A percentile compares a stretch with the other conserved stretches of the same genome.
phyloP scores from a whole-genome alignment of 2,797 vertebrate genomes.

The Carapus acus region DNA sequence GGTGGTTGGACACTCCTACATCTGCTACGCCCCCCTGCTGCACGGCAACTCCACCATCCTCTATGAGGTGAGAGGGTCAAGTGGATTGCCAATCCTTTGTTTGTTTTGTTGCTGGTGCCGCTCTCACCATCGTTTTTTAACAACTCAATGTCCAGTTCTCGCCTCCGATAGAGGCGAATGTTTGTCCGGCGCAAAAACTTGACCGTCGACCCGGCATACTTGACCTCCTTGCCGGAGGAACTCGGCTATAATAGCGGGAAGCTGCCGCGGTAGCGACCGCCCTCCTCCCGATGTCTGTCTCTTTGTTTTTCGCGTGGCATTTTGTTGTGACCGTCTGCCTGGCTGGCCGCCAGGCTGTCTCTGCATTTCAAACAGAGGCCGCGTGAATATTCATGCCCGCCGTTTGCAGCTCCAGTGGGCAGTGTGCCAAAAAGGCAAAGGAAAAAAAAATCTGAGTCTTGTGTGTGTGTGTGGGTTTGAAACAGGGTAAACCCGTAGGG shows the following conservation, averaged over 20 bases:
- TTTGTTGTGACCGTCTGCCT: conserved; percentile 32
- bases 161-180: too few relatives aligned
- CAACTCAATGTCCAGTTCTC: too few relatives aligned
- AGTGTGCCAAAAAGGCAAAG: too few relatives aligned
- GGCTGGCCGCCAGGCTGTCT: conserved; percentile 29
- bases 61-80: conserved; percentile 79
- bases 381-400: conserved; percentile 40
- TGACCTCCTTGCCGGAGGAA: too few relatives aligned
- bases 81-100: not conserved
- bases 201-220: too few relatives aligned
- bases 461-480: too few relatives aligned
- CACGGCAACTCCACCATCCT: conserved; percentile 91
- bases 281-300: too few relatives aligned
- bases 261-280: too few relatives aligned
- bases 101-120: conserved; percentile 3
- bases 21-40: conserved; percentile 92
- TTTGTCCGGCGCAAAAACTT: too few relatives aligned
- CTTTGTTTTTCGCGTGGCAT: conserved; percentile 29
- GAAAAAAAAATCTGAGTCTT: too few relatives aligned
- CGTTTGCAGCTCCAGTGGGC: too few relatives aligned
- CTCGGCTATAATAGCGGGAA: too few relatives aligned
- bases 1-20: conserved; percentile 98
- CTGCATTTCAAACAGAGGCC: conserved; percentile 48
- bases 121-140: conserved; percentile 12
- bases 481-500: conserved; percentile 93